These are phyloP conservation scores for Gallinago media DNA, from an alignment of 2,113 vertebrate genomes.

Conservation along the genomic window DNA sequence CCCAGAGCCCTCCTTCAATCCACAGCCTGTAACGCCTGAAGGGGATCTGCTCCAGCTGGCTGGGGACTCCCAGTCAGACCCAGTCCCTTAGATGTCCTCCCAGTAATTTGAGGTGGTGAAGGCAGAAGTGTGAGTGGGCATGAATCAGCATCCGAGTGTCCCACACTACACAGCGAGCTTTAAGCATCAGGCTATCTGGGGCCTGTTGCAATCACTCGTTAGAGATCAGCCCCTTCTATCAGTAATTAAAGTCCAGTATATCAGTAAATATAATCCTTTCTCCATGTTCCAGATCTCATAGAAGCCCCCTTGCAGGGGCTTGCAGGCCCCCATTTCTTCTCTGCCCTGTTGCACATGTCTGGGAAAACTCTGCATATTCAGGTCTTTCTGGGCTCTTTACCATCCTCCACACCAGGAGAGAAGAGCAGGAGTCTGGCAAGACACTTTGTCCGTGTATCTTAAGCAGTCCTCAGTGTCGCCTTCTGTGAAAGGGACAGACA, in stretches of 20 bases:
- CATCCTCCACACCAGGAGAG: not conserved
- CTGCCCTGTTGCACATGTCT: not conserved
- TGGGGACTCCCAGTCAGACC: not conserved
- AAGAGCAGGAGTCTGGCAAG: not conserved
- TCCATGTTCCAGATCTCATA: not conserved
- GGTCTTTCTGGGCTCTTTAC: not conserved
- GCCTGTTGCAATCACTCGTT: not conserved
- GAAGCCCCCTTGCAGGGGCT: not conserved
- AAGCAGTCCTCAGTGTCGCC: not conserved
- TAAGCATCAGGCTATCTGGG: not conserved
- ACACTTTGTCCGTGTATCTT: not conserved
- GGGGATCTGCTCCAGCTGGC: not conserved
- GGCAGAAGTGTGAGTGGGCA: not conserved
- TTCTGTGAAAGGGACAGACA: not conserved
- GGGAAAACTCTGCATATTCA: not conserved
- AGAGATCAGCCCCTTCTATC: not conserved
- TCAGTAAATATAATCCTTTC: not conserved
- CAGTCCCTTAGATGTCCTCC: not conserved
- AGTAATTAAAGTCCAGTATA: not conserved
- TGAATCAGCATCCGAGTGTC: not conserved
- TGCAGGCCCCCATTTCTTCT: not conserved
- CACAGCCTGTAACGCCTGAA: not conserved
- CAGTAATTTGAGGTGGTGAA: not conserved
- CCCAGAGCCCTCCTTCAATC: not conserved
- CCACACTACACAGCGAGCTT: not conserved